These are phyloP conservation scores for Hybos culiciformis DNA, from an alignment of 2,888 invertebrate species.

Conservation along the genomic window DNA sequence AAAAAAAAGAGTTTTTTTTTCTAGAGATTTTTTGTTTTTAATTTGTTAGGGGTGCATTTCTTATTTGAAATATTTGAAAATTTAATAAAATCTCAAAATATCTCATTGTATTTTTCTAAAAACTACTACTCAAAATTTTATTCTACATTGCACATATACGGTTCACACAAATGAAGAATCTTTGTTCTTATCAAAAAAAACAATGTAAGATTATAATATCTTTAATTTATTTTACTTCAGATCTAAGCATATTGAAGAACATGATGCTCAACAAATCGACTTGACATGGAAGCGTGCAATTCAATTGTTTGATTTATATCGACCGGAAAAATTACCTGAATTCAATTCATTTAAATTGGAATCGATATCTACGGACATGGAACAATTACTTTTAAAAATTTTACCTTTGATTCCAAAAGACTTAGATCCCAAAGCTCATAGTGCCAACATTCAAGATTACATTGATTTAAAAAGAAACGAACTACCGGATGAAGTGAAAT, in stretches of 20 bases:
- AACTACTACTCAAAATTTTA: too few species aligned
- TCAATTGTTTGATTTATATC: constrained; percentile 67
- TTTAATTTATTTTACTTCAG: too few species aligned
- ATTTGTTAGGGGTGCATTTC: too few species aligned
- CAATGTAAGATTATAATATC: too few species aligned
- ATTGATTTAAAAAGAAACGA: constrained; percentile 47
- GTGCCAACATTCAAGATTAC: constrained; percentile 50
- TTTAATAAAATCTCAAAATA: too few species aligned
- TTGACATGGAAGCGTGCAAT: constrained; percentile 62
- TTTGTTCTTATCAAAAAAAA: too few species aligned
- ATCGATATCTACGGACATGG: constrained; percentile 72
- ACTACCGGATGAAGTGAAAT: constrained; percentile 40
- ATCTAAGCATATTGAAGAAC: constrained; percentile 37
- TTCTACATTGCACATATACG: too few species aligned
- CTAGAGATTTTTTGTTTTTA: too few species aligned
- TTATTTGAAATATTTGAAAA: too few species aligned
- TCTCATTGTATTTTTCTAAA: too few species aligned
- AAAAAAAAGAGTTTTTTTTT: too few species aligned
- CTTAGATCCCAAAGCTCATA: constrained; percentile 48
- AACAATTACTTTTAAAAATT: constrained; percentile 57
- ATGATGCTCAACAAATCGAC: constrained; percentile 54
- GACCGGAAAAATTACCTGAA: constrained; percentile 64
- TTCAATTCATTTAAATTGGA: constrained; percentile 61
- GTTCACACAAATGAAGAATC: too few species aligned
- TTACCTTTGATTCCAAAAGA: constrained; percentile 53